Evolutionary conservation across 1,140 invertebrate species (phyloP), one percentile per base, ranked within the genome.

Genomic region (Capitella teleta): DNA sequence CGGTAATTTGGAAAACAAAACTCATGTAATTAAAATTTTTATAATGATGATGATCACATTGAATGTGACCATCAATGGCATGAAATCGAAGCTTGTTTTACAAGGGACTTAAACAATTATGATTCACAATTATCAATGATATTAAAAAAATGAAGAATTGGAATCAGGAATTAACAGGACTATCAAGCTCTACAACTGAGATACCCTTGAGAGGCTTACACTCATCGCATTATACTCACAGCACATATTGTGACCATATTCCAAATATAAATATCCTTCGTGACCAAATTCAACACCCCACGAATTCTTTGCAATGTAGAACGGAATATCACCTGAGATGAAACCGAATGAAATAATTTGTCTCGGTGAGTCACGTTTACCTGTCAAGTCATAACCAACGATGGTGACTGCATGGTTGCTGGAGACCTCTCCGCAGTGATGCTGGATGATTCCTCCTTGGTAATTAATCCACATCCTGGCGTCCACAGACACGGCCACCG

Each of bases 391-490:
- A 64, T 90, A 92, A 1, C 87, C 87, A 1, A 91, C 82, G 53
- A 92, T 80, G 49, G 75, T 80, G 0, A 89, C 85, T 2, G 87
- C 86, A 67, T 91, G 88, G 72, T 91, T 91, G 23, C 58, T 58
- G 18, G 82, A 63, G 10, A 34, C 36, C 4, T 77, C 76, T 40
- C 80, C 78, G 72, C 86, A 89, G 60, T 88, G 82, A 61, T 78
- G 85, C 60, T 87, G 82, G 61, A 92, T 86, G 28, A 89, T 78
- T 1, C 87, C 88, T 0, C 85, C 86, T 5, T 88, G 73, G 65
- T 91, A 91, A 66, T 87, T 82, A 63, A 89, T 84, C 88, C 88
- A 92, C 1, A 81, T 81, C 12, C 83, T 73, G 1, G 86, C 86
- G 72, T 91, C 89, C 0, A 90, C 83, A 0, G 84, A 83, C 1